A percentile compares a stretch with the other conserved stretches of the same genome.
Conservation (phyloP, 2,797 vertebrate genomes). For the Melanogrammus aeglefinus region DNA sequence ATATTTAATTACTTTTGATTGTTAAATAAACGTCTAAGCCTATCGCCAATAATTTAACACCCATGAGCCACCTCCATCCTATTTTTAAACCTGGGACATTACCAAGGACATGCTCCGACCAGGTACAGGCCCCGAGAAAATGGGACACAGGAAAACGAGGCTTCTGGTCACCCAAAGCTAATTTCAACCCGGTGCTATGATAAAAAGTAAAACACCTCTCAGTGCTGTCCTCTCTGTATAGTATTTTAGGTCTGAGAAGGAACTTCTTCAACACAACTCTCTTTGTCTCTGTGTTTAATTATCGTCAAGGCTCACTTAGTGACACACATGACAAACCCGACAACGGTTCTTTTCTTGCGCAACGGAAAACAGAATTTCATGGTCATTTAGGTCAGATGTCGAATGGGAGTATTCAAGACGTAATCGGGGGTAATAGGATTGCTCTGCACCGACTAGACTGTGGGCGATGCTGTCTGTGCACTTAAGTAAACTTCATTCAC, state of each 20-base stretch:
- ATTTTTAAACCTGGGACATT: no score
- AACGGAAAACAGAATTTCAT: background rate
- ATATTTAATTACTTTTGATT: background rate
- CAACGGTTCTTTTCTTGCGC: background rate
- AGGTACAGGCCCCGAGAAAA: no score
- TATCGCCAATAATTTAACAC: no score
- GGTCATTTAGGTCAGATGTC: slow-evolving; percentile 2
- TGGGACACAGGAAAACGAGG: no score
- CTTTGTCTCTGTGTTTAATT: background rate
- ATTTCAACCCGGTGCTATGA: background rate
- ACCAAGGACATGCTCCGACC: no score
- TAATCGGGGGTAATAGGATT: background rate
- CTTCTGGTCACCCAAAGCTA: background rate
- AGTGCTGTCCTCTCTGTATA: background rate
- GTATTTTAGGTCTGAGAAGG: background rate
- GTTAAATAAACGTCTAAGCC: background rate
- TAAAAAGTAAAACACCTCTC: background rate
- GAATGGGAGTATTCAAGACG: background rate
- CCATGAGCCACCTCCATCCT: no score
- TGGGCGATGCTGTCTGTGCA: background rate
- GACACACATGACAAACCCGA: slow-evolving; percentile 2
- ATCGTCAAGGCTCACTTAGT: background rate
- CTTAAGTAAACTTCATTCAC: background rate
- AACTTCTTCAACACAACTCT: background rate
- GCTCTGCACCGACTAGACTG: slow-evolving; percentile 1